Evolutionary conservation across 1,140 invertebrate species (phyloP), one percentile per base, ranked within the genome.

Genomic region (Lasioglossum albipes): DNA sequence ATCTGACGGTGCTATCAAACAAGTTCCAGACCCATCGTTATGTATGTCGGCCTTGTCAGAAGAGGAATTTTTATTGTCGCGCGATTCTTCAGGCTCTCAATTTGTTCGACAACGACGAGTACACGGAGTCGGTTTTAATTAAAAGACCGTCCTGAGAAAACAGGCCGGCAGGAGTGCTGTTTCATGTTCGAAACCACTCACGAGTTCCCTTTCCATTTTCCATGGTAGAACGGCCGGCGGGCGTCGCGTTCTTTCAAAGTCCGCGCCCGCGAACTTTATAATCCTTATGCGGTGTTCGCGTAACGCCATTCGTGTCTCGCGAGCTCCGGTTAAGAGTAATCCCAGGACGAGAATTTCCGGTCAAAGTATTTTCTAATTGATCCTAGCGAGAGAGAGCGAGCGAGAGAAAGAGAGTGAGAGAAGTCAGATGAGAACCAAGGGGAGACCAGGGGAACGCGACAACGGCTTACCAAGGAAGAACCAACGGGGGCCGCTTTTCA

Each of bases 351-450:
- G 13, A 61, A 59, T 67, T 45, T 42, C 45, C n/a, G 66, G 76
- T 81, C 73, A 54, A 84, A 88, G 74, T 86, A 85, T 79, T 87
- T 88, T 88, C 84, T 86, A 88, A 88, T 88, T 88, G 86, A 61
- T 42, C 81, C 72, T 61, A n/a, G 75, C 59, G 41, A 27, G 2
- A 36, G 5, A 36, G 36, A 36, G 36, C 2, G 36, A 36, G 36
- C 2, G 36, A 36, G 36, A 36, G 36, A 36, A 5, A 36, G 36
- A 16, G 16, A 13, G 45, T 0, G 45, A 49, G 45, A 49, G 10
- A 49, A 2, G 49, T 1, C 45, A 73, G 18, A 45, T 54, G 73
- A 82, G 64, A 74, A 36, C 20, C 54, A 36, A 36, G 69, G 2
- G 45, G 31, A n/a, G 57, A 68, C 64, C 49, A 49, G 42, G 31